Base-by-base conservation (phyloP, 30 jellyfish, hydroid and myxozoan species). In the Pseudorhiza aurosa region DNA sequence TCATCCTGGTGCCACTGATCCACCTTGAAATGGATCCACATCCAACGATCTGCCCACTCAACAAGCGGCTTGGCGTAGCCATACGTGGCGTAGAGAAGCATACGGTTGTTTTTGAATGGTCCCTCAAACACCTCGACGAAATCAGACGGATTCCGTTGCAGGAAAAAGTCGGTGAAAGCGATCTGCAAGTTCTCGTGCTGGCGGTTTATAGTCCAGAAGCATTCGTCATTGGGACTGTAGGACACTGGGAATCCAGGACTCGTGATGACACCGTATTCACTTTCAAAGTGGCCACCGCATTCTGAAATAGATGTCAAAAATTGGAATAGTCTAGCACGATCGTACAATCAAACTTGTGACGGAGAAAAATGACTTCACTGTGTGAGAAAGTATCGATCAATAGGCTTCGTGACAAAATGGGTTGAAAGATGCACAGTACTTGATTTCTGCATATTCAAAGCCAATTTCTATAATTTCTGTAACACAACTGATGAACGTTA, bases 11-110 rank as follows among this genome's bases (percentile, higher is more conserved):
- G 33, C 33, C 11, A 32, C 1, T 53, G 65, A 45, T 90, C 91
- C 4, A 95, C 85, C 18, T 83, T 89, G 81, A 91, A 91, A 37
- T 91, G 98, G 17, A 91, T 30, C 96, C 96, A 84, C 74, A 78
- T 68, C 98, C 98, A 91, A 4, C 98, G 94, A 35, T 91, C 95
- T n/a, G 95, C 88, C 93, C 96, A 77, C 31, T 85, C 96, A 18
- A 81, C 91, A 58, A 82, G 60, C 2, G 96, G 98, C 46, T 47
- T 85, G 42, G 72, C 33, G 58, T 31, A 60, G 4, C 90, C 94
- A 37, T 42, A 83, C n/a, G 79, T 27, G 62, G 47, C 31, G 37
- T 68, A 63, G 47, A 91, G 60, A 2, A 91, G 85, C 72, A 49
- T 24, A 12, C 77, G 55, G 33, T 89, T 30, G 32, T 60, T 60